phyloP scores from a whole-genome alignment of 2,888 invertebrate genomes.

The Xiphydria camelus region DNA sequence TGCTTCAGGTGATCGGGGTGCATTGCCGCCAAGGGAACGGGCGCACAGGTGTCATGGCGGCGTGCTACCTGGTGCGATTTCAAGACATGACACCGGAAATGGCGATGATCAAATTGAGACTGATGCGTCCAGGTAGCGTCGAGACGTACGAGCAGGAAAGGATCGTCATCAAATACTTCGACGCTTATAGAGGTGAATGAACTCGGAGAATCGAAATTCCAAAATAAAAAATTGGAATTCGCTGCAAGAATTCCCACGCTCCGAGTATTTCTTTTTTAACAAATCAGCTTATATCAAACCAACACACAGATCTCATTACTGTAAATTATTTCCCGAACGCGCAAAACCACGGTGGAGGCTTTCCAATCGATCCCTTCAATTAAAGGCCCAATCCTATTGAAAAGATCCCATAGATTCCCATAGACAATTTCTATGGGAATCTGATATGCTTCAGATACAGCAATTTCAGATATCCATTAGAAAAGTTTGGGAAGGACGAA shows the following conservation, averaged over 20 bases:
- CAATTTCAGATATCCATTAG: too few species aligned
- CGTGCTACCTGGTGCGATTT: constrained; percentile 71
- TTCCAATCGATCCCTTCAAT: too few species aligned
- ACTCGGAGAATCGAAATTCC: constrained; percentile 4
- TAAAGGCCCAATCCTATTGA: too few species aligned
- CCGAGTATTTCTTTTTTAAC: neutral
- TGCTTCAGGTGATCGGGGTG: constrained; percentile 67
- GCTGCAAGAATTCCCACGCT: neutral
- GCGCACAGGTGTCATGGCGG: constrained; percentile 73
- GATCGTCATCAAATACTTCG: constrained; percentile 64
- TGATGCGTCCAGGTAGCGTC: constrained; percentile 67
- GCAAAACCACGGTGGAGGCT: too few species aligned
- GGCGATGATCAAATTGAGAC: constrained; percentile 65
- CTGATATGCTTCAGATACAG: too few species aligned
- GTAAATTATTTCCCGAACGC: too few species aligned
- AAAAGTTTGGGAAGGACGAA: too few species aligned
- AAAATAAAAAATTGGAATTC: neutral
- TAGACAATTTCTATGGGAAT: too few species aligned
- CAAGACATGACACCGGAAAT: constrained; percentile 65
- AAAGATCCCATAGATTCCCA: too few species aligned
- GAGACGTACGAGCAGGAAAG: constrained; percentile 68
- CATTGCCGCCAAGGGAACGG: constrained; percentile 74
- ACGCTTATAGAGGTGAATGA: constrained; percentile 59
- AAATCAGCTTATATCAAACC: neutral
- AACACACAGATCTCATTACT: too few species aligned